A percentile compares a stretch with the other conserved stretches of the same genome.
Evolutionary conservation across 1,140 invertebrate species (phyloP).

Genomic region (Phthorimaea operculella): DNA sequence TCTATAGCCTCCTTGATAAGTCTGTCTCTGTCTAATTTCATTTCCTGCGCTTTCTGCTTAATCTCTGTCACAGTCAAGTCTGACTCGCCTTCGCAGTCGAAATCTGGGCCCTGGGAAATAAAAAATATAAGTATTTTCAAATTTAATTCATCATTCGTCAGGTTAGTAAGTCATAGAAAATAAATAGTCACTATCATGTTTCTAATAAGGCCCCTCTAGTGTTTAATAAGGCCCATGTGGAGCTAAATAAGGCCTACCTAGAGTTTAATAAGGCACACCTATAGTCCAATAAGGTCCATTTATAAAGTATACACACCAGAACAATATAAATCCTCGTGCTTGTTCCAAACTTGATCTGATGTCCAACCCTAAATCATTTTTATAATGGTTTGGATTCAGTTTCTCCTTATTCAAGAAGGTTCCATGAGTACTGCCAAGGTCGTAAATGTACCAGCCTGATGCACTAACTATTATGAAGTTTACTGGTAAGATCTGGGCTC

Average conservation of each 20-base stretch:
- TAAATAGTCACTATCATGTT: too few species aligned
- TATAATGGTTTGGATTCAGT: constrained; percentile 81
- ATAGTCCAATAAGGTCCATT: too few species aligned
- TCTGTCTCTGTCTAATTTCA: constrained; percentile 69
- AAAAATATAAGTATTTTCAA: constrained; percentile 6
- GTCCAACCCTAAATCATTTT: constrained; percentile 84
- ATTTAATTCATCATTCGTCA: background rate
- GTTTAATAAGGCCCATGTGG: too few species aligned
- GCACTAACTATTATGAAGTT: too few species aligned
- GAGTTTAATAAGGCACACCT: too few species aligned
- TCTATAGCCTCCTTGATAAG: constrained; percentile 57
- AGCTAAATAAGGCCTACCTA: too few species aligned
- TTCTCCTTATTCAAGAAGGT: constrained; percentile 91
- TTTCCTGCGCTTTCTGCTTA: constrained; percentile 72
- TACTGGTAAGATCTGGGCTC: too few species aligned
- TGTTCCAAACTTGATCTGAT: constrained; percentile 92
- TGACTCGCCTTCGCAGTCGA: constrained; percentile 89
- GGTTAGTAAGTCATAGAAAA: too few species aligned
- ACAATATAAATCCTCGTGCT: constrained; percentile 89
- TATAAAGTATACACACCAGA: constrained; percentile 33
- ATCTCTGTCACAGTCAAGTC: constrained; percentile 84
- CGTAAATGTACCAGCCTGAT: constrained; percentile 90
- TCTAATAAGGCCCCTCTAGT: too few species aligned
- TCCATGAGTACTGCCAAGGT: constrained; percentile 94
- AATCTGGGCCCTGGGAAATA: constrained; percentile 77